Base-by-base conservation (phyloP, 2,113 vertebrate genomes). In the Dendrocopos noguchii region DNA sequence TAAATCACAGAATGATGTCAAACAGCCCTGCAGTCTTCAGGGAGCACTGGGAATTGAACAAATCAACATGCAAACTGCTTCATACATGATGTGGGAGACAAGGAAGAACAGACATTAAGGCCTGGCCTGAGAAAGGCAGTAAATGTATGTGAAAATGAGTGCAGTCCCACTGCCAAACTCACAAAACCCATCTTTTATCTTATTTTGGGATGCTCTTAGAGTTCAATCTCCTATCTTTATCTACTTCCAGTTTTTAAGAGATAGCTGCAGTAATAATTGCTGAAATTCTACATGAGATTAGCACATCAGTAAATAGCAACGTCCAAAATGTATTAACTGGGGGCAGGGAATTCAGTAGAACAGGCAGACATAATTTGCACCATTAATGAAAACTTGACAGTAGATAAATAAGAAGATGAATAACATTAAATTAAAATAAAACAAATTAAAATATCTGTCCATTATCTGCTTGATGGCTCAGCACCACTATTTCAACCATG, bases 351-450 rank as follows among this genome's bases (percentile, higher is more conserved):
- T 80, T 83, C 29, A 93, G 70, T 74, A 76, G 82, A 95, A 90
- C 15, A 55, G 56, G 61, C 50, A 95, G 90, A 71, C 67, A 80
- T 42, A 52, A 88, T 76, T 76, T 93, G 61, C 36, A 64, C 55
- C 73, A 44, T 70, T 90, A 91, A 92, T 93, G 71, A 77, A 95
- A 92, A 89, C 12, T 76, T 87, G 83, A 86, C 44, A 82, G 65
- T 52, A 84, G 75, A 85, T 61, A 94, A 97, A 90, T 91, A 84
- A 74, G 21, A 88, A 66, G 10, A 87, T 10, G 47, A 93, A 77
- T 52, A 9, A 50, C 42, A 19, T 34, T 88, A 77, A 90, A 92
- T 86, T 92, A 86, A 96, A 95, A 89, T 22, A 77, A 89, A 95
- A n/a, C 50, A 71, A 72, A 87, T 59, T 11, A 87, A 88, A 93